Conservation (phyloP, 2,797 vertebrate genomes). For the Ficedula albicollis region DNA sequence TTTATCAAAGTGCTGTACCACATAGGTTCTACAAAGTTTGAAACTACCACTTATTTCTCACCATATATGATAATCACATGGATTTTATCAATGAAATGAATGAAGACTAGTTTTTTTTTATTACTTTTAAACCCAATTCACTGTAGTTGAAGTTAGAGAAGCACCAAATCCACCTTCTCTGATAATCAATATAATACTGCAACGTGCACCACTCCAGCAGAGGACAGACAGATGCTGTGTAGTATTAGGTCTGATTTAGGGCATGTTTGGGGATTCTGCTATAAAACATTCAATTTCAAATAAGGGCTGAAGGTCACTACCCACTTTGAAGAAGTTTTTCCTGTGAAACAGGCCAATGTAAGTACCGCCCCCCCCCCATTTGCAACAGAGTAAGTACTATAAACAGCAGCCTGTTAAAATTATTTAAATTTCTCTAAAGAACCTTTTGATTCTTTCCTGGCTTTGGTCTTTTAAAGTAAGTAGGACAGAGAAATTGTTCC, state of each 20-base stretch:
- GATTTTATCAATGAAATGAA: background rate
- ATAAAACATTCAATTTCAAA: background rate
- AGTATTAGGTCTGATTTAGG: background rate
- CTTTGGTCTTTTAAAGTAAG: slow-evolving; percentile 63
- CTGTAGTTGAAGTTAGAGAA: background rate
- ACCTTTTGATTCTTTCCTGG: slow-evolving; percentile 45
- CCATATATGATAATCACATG: background rate
- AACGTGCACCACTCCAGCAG: background rate
- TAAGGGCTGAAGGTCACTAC: rapidly evolving
- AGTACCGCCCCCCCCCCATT: background rate
- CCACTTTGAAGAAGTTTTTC: background rate
- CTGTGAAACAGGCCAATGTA: background rate
- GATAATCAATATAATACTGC: background rate
- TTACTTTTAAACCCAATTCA: background rate
- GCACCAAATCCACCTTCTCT: background rate
- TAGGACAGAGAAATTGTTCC: slow-evolving; percentile 64
- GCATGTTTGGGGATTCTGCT: background rate
- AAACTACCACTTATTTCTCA: background rate
- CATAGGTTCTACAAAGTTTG: background rate
- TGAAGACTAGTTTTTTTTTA: background rate
- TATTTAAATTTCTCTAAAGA: slow-evolving; percentile 51
- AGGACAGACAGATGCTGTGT: background rate
- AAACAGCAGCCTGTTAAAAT: slow-evolving; percentile 40
- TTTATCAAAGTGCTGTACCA: background rate
- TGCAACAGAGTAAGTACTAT: background rate